Base-by-base conservation (phyloP, 2,888 invertebrate genomes). In the Eueremaeus valkanovi region DNA sequence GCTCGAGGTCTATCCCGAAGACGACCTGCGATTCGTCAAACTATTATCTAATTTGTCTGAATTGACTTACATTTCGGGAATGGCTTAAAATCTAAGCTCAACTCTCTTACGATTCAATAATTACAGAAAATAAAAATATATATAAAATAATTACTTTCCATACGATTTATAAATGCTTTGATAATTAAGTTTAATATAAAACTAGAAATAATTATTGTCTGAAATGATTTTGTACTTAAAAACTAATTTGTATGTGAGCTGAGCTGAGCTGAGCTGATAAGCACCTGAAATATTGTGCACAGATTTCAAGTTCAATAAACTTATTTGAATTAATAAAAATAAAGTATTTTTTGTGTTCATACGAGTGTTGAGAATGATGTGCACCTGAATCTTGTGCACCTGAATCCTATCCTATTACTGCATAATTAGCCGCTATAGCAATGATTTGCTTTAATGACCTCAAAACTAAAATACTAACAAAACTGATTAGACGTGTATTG, bases 391-490 rank as follows among this genome's bases (percentile, higher is more conserved):
- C 36, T n/a, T 36, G 0, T 3, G 27, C 58, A 29, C 16, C 6
- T 61, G 61, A 61, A 61, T 61, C 16, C n/a, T n/a, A n/a, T n/a
- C n/a, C n/a, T n/a, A n/a, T n/a, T n/a, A n/a, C n/a, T n/a, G n/a
- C n/a, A 61, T 11, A 61, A 61, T 33, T 18, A 61, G n/a, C 61
- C 61, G 61, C 33, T 61, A 61, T 61, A 31, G 16, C 16, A 31
- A 55, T 55, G 29, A 55, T 55, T 55, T 55, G 8, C 55, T 27
- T 55, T 27, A 55, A 27, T 55, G 24, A 55, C 11, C 21, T 45
- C 18, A 18, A 45, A 16, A 45, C 18, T 51, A 21, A 51, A 9
- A n/a, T 55, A 24, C 21, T 55, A n/a, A n/a, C n/a, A n/a, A n/a
- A 11, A 36, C 31, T 58, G 29, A n/a, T n/a, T n/a, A 58, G 58